These are phyloP conservation scores for Heteromyza rotundicornis DNA, from an alignment of 2,888 invertebrate species.

Conservation along the genomic window DNA sequence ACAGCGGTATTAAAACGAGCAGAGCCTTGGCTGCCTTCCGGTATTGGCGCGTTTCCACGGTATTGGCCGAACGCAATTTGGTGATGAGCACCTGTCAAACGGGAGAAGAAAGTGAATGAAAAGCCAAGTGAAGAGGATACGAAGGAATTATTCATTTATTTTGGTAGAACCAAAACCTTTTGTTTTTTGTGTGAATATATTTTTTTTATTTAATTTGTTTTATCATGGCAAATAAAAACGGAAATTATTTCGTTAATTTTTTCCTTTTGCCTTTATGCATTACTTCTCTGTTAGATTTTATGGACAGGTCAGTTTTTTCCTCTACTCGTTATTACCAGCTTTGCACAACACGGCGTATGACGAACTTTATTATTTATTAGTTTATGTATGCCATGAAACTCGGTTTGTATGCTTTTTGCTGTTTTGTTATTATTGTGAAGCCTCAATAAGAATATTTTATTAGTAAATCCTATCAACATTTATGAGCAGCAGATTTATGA, in stretches of 20 bases:
- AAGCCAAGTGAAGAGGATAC: not conserved
- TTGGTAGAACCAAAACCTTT: too few species aligned
- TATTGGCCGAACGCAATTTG: constrained; percentile 88
- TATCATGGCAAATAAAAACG: not conserved
- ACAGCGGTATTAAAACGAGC: constrained; percentile 88
- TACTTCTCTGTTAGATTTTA: too few species aligned
- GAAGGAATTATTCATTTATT: not conserved
- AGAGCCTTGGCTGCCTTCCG: constrained; percentile 90
- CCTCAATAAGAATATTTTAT: not conserved
- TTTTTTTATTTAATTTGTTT: not conserved
- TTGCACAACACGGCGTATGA: constrained; percentile 16
- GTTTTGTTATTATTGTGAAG: too few species aligned
- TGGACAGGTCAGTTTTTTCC: too few species aligned
- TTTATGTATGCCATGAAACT: not conserved
- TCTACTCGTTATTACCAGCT: not conserved
- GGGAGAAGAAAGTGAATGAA: not conserved
- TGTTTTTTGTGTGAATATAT: too few species aligned
- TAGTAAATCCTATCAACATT: too few species aligned
- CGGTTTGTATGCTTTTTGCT: too few species aligned
- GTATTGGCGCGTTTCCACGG: constrained; percentile 88
- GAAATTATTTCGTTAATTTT: too few species aligned
- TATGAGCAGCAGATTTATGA: too few species aligned
- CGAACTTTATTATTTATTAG: constrained; percentile 11
- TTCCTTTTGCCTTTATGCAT: too few species aligned
- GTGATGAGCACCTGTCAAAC: constrained; percentile 83